Percentiles rank a stretch among this genome's conserved stretches.
Evolutionary conservation across 2,888 invertebrate genomes (phyloP).

Genomic region (Tupiocoris notatus): DNA sequence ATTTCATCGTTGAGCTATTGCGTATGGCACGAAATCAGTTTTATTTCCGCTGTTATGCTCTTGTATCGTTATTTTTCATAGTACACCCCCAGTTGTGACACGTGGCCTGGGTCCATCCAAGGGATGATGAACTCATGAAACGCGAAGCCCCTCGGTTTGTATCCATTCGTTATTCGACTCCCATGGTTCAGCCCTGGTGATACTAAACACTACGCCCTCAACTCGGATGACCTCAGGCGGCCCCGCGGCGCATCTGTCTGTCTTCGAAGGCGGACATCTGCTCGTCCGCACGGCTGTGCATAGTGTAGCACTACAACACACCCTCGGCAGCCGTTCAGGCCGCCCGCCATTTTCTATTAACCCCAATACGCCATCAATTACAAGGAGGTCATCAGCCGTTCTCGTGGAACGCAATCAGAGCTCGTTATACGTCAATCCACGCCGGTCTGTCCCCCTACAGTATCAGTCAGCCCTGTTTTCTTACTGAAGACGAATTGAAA

Average conservation of each 20-base stretch:
- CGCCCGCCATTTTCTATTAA: slow-evolving; percentile 47
- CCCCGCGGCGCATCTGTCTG: slow-evolving; percentile 30
- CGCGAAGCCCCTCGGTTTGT: neutral
- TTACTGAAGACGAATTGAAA: no score
- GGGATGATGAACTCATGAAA: no score
- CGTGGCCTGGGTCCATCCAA: no score
- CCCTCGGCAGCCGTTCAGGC: neutral
- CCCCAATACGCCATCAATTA: slow-evolving; percentile 44
- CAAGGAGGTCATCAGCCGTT: slow-evolving; percentile 35
- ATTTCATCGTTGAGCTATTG: no score
- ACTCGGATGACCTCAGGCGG: neutral
- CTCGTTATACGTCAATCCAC: slow-evolving; percentile 30
- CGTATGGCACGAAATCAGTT: no score
- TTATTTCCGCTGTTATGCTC: no score
- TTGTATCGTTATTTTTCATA: no score
- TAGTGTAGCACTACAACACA: no score
- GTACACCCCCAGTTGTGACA: no score
- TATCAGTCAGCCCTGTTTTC: no score
- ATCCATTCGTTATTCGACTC: neutral
- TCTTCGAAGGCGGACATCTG: slow-evolving; percentile 26
- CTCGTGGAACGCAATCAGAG: slow-evolving; percentile 36
- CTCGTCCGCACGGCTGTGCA: no score
- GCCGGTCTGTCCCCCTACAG: no score
- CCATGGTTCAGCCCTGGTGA: neutral
- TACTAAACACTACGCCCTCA: neutral